phyloP scores from a whole-genome alignment of 2,113 vertebrate species.

The Trematomus loennbergii region DNA sequence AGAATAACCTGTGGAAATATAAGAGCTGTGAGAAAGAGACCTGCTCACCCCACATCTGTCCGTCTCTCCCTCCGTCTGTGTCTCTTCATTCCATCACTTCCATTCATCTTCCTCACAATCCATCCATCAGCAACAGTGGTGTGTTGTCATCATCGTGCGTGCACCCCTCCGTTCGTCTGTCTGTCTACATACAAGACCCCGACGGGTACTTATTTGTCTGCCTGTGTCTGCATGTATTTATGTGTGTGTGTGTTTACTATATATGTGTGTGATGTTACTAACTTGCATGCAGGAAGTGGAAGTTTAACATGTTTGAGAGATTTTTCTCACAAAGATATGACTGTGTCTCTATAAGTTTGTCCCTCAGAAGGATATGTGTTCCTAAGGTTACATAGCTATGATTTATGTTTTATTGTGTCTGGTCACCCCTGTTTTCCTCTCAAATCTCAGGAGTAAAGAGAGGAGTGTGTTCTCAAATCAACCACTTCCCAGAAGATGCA shows the following conservation, averaged over 20 bases:
- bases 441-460: constrained; percentile 87
- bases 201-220: constrained; percentile 75
- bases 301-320: background rate
- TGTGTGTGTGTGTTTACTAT: constrained; percentile 21
- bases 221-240: constrained; percentile 36
- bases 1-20: constrained; percentile 73
- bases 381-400: constrained; percentile 3
- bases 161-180: constrained; percentile 73
- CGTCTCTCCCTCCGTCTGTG: constrained; percentile 76
- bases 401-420: constrained; percentile 35
- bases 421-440: constrained; percentile 38
- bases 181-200: constrained; percentile 76
- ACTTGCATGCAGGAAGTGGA: constrained; percentile 24
- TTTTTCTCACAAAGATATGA: constrained; percentile 19
- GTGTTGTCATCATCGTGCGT: constrained; percentile 71
- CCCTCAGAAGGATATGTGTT: constrained; percentile 34
- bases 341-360: constrained; percentile 16
- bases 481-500: constrained; percentile 95
- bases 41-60: constrained; percentile 71
- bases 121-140: constrained; percentile 73
- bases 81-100: constrained; percentile 77
- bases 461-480: constrained; percentile 94
- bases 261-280: constrained; percentile 33
- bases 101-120: constrained; percentile 72
- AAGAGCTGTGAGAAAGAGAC: constrained; percentile 64